Evolutionary conservation across 2,888 invertebrate genomes (phyloP), one percentile per base, ranked within the genome.

Genomic region (Dicyrtoma fusca): DNA sequence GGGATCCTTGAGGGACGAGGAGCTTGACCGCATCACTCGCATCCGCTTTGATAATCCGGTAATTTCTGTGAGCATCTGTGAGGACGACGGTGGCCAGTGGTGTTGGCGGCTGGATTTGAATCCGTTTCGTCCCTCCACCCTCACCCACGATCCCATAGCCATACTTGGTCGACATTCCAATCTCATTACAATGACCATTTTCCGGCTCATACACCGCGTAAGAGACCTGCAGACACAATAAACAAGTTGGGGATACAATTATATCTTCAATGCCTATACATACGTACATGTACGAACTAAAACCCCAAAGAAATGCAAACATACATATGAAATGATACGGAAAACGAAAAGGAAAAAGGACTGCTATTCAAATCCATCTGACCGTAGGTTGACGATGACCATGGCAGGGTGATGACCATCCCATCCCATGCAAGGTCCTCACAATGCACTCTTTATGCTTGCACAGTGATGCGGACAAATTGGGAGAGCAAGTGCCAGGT

Each of bases 161-260:
- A 74, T 79, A 78, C 2, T 75, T 76, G 19, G 77, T 80, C 21
- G 77, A 78, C 72, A 78, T 69, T 42, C 80, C 80, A 61, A 79
- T 77, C 71, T 80, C 80, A 72, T 79, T 80, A 49, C 80, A 80
- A 51, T 80, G 80, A 21, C 80, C 80, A 71, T 80, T 80, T 71
- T 91, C 88, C 0, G 93, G 92, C 84, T 94, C 94, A 75, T 94
- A 89, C 8, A 95, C 92, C 57, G 94, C 92, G 83, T 95, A 96
- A 0, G 94, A 91, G 51, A 95, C 88, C 82, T 91, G 89, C 19
- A 34, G 8, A 34, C 34, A 34, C 4, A 8, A 5, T 34, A 34
- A 34, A 34, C 3, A 34, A 34, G 34, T 34, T 5, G 34, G 3
- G 34, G 3, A 8, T 34, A 34, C 34, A 34, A 34, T 34, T 34